Conservation (phyloP, 2,888 invertebrate species). For the Adela reaumurella region DNA sequence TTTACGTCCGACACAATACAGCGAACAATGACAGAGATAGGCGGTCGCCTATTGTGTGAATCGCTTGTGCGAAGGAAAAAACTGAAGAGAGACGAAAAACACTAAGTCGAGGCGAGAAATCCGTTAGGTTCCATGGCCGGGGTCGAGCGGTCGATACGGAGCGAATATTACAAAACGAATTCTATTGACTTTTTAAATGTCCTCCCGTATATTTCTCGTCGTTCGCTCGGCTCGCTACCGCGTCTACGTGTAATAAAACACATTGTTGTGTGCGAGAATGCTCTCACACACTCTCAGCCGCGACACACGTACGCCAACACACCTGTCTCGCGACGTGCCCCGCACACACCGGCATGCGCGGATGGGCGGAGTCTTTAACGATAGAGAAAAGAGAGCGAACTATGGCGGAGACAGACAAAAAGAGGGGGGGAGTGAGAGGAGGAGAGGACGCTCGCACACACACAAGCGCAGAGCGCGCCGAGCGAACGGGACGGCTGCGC, state of each 20-base stretch:
- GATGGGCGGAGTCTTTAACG: conserved; percentile 50
- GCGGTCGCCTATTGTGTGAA: no score
- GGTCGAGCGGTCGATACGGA: neutral
- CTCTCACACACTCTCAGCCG: conserved; percentile 36
- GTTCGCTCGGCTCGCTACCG: conserved; percentile 43
- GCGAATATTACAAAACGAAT: conserved; percentile 14
- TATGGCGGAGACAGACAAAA: neutral
- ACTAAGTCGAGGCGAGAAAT: neutral
- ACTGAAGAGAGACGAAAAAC: no score
- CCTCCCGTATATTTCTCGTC: conserved; percentile 40
- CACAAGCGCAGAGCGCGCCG: conserved; percentile 40
- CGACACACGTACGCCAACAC: conserved; percentile 13
- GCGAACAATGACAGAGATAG: neutral
- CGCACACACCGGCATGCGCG: conserved; percentile 14
- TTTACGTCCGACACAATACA: neutral
- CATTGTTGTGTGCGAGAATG: conserved; percentile 46
- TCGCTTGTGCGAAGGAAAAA: no score
- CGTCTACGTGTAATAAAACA: conserved; percentile 31
- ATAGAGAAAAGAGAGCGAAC: conserved; percentile 16
- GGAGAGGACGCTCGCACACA: conserved; percentile 26
- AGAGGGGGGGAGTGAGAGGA: neutral
- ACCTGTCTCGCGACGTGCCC: neutral
- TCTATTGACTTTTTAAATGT: conserved; percentile 57
- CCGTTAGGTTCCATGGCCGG: neutral
- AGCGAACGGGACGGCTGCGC: conserved; percentile 21